Conservation (phyloP, 2,888 invertebrate species). For the Andrena bucephala region DNA sequence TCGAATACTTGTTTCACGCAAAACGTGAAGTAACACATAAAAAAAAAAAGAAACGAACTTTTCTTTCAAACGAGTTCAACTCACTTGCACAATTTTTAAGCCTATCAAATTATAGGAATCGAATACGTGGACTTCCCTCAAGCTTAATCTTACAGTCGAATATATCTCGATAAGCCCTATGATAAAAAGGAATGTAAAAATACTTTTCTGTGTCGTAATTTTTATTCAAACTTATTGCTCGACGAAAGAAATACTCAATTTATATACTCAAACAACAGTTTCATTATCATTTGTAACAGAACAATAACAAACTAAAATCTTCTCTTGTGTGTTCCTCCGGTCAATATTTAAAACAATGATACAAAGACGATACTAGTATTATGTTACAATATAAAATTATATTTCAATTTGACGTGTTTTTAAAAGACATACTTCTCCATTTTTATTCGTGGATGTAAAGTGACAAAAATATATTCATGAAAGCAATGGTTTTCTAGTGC, state of each 20-base stretch:
- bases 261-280: conserved; percentile 3
- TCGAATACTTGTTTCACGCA: conserved; percentile 19
- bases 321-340: conserved; percentile 5
- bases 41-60: conserved; percentile 45
- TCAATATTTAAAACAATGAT: conserved; percentile 7
- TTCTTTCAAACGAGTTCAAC: conserved; percentile 22
- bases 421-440: conserved; percentile 8
- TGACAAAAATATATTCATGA: conserved; percentile 19
- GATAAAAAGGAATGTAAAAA: conserved; percentile 68
- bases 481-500: not conserved
- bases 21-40: conserved; percentile 44
- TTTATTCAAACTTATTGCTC: conserved; percentile 5
- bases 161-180: conserved; percentile 36
- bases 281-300: conserved; percentile 3
- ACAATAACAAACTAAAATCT: conserved; percentile 12
- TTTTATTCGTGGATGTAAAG: conserved; percentile 9
- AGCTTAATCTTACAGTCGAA: conserved; percentile 28
- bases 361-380: not conserved
- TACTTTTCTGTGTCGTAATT: conserved; percentile 33
- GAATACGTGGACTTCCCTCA: not conserved
- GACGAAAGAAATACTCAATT: conserved; percentile 17
- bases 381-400: conserved; percentile 31
- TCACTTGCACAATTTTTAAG: conserved; percentile 16
- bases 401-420: conserved; percentile 6
- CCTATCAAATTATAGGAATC: conserved; percentile 27